Conservation (phyloP, 2,888 invertebrate species). For the Acleris literana region DNA sequence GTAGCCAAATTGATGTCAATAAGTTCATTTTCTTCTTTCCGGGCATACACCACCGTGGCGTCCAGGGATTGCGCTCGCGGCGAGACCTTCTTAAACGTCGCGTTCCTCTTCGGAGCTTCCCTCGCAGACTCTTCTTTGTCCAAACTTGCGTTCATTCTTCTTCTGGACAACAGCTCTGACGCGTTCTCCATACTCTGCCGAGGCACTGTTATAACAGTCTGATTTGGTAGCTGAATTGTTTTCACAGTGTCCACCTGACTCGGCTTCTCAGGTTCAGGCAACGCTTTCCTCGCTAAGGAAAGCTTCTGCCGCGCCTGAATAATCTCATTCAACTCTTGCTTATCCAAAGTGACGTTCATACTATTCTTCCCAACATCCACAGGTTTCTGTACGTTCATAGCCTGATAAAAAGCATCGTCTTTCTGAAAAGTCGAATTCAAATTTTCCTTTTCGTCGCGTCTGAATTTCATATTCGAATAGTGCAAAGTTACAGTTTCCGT, state of each 20-base stretch:
- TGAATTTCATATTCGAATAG: conserved; percentile 71
- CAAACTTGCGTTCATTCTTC: conserved; percentile 59
- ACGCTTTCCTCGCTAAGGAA: conserved; percentile 69
- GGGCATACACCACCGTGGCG: conserved; percentile 66
- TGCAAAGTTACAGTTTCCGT: conserved; percentile 72
- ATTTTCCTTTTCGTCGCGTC: conserved; percentile 71
- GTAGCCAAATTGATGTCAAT: conserved; percentile 79
- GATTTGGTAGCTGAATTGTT: conserved; percentile 73
- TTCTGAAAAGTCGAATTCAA: conserved; percentile 62
- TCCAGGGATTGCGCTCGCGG: conserved; percentile 65
- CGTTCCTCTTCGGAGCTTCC: conserved; percentile 68
- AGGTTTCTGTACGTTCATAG: conserved; percentile 64
- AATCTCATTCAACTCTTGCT: conserved; percentile 76
- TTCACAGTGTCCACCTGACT: conserved; percentile 63
- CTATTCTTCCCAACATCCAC: conserved; percentile 63
- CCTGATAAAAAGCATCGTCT: conserved; percentile 73
- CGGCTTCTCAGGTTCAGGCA: conserved; percentile 68
- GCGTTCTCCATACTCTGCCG: conserved; percentile 74
- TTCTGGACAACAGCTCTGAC: conserved; percentile 67
- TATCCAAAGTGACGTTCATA: conserved; percentile 71
- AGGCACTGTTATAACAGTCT: conserved; percentile 70
- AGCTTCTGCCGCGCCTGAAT: conserved; percentile 77
- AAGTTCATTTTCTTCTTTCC: conserved; percentile 63
- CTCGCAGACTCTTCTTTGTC: conserved; percentile 63
- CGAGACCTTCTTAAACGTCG: conserved; percentile 70